Conservation (phyloP, 2,888 invertebrate species). For the Caenorhabditis virilis region DNA sequence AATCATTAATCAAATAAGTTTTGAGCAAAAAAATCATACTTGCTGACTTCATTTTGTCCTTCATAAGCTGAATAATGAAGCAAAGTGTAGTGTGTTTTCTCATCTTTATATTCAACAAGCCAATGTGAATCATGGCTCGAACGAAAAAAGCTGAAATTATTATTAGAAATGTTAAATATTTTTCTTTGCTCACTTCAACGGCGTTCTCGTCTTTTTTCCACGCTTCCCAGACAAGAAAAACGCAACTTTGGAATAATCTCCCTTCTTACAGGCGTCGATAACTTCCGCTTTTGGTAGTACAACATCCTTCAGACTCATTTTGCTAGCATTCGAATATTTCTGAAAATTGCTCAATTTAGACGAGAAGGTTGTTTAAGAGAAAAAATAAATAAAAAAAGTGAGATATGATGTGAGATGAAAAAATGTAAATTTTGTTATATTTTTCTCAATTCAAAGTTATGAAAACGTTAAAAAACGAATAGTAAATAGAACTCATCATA, state of each 20-base stretch:
- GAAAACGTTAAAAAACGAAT: too few species aligned
- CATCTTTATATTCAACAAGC: slow-evolving; percentile 29
- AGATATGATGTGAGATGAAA: too few species aligned
- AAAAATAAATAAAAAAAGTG: too few species aligned
- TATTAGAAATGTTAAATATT: not conserved
- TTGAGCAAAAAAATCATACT: slow-evolving; percentile 1
- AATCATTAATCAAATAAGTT: not conserved
- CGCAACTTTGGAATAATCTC: slow-evolving; percentile 55
- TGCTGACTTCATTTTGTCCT: slow-evolving; percentile 33
- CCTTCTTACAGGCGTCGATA: slow-evolving; percentile 58
- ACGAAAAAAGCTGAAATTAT: slow-evolving; percentile 24
- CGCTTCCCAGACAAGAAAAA: slow-evolving; percentile 49
- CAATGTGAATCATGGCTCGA: slow-evolving; percentile 17
- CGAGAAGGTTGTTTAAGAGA: not conserved
- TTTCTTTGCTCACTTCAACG: slow-evolving; percentile 47
- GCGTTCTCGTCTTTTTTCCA: slow-evolving; percentile 52
- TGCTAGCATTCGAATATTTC: too few species aligned
- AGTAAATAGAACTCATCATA: too few species aligned
- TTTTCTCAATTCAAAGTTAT: too few species aligned
- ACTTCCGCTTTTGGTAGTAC: slow-evolving; percentile 48
- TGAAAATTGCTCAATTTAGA: too few species aligned
- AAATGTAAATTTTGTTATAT: too few species aligned
- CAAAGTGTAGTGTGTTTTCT: slow-evolving; percentile 24
- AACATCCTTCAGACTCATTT: slow-evolving; percentile 34
- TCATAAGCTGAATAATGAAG: slow-evolving; percentile 32